Percentiles rank a stretch among this genome's conserved stretches.
Evolutionary conservation across 2,888 invertebrate species (phyloP).

Genomic region (Pollenia griseotomentosa): DNA sequence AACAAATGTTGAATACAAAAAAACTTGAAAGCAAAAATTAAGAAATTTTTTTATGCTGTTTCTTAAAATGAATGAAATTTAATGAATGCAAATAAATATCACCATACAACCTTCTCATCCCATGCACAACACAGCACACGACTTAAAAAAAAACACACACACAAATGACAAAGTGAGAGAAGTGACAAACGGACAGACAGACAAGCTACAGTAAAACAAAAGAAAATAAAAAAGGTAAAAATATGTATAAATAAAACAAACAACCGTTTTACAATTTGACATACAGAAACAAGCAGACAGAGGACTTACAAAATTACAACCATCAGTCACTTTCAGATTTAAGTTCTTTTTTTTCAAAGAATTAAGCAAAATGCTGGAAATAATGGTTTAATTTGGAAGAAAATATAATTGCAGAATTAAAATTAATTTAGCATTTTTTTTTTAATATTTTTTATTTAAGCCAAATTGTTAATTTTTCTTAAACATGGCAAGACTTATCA

Average conservation of each 20-base stretch:
- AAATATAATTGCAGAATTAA: not conserved
- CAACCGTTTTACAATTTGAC: slow-evolving; percentile 48
- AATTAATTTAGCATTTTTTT: not conserved
- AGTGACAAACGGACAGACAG: slow-evolving; percentile 6
- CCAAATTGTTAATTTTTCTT: not conserved
- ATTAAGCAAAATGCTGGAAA: slow-evolving; percentile 13
- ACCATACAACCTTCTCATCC: slow-evolving; percentile 23
- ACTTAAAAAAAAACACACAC: slow-evolving; percentile 16
- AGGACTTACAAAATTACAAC: slow-evolving; percentile 57
- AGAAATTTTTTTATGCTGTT: slow-evolving; percentile 38
- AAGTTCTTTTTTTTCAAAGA: not conserved
- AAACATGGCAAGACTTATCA: not conserved
- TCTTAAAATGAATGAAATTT: slow-evolving; percentile 63
- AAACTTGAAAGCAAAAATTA: slow-evolving; percentile 50
- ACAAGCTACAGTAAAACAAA: slow-evolving; percentile 40
- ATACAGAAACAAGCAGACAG: slow-evolving; percentile 44
- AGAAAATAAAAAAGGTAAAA: slow-evolving; percentile 3
- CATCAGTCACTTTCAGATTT: slow-evolving; percentile 65
- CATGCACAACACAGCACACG: slow-evolving; percentile 43
- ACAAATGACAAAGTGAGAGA: slow-evolving; percentile 29
- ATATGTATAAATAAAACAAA: not conserved
- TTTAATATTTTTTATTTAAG: not conserved
- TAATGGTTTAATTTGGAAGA: not conserved
- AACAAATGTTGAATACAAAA: slow-evolving; percentile 26
- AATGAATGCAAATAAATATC: slow-evolving; percentile 64